Base-by-base conservation (phyloP, 2,888 invertebrate species). In the Hirtodrosophila confusa region DNA sequence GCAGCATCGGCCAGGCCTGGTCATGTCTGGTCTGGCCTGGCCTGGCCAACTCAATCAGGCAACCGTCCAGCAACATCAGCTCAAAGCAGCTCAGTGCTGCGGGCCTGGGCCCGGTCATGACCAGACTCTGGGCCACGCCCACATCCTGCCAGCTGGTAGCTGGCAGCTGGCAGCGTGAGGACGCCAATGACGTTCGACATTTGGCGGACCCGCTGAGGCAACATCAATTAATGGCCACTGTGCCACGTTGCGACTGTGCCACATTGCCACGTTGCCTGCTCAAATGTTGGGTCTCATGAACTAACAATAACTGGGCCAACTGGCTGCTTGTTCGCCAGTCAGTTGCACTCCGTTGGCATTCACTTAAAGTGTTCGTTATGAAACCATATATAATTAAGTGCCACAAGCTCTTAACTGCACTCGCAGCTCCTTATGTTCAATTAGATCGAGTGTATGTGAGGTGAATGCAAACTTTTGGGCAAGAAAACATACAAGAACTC, bases 191-290 rank as follows among this genome's bases (percentile, higher is more conserved):
- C 66, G 40, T 66, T 66, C 66, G 53, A 61, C 71, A 53, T 66
- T 71, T 61, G 71, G 47, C 57, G 55, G 51, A 7, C 7, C 47
- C 61, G 55, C 61, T 67, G 50, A 55, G 61, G 47, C 67, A 58
- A 51, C 45, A 47, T 57, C 61, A 61, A 71, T 71, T 71, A 72
- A 72, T 62, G 57, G 41, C 10, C 36, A 17, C 50, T 23, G 35
- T 49, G 37, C 33, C 12, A 12, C 10, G 8, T 31, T 7, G 3
- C 33, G n/a, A n/a, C n/a, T n/a, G n/a, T n/a, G 41, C 10, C 36
- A 17, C 50, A 17, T 29, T 49, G 37, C 33, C 12, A 12, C 10
- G 8, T 31, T 7, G 3, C 33, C 43, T 27, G 27, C 24, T 41
- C 31, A 7, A 9, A 23, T 23, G 29, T 49, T 58, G 43, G 50